phyloP scores from a whole-genome alignment of 2,797 vertebrate genomes.

The Lacerta agilis region DNA sequence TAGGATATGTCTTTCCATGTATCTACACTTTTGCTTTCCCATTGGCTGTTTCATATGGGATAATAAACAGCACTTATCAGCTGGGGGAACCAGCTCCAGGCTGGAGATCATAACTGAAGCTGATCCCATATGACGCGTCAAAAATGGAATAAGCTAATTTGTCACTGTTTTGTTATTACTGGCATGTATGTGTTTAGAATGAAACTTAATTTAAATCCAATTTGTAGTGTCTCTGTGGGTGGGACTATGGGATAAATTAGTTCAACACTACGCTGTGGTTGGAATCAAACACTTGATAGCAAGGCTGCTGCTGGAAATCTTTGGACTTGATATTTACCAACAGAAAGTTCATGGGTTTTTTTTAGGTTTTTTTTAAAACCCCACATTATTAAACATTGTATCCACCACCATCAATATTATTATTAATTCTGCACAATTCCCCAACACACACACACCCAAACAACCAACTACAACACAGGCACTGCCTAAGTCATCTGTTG shows the following conservation, averaged over 20 bases:
- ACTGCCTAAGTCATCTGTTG: constrained; percentile 50
- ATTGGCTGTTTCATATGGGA: constrained; percentile 50
- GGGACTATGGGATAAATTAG: constrained; percentile 67
- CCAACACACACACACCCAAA: not conserved
- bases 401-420: constrained; percentile 1
- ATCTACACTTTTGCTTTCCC: constrained; percentile 35
- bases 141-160: constrained; percentile 72
- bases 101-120: constrained; percentile 45
- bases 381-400: constrained; percentile 41
- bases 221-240: constrained; percentile 74
- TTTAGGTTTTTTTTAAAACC: too few species aligned
- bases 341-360: constrained; percentile 36
- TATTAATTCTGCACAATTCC: constrained; percentile 47
- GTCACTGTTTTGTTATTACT: constrained; percentile 73
- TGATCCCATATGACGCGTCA: constrained; percentile 60
- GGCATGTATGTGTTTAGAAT: constrained; percentile 73
- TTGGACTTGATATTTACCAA: constrained; percentile 60
- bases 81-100: constrained; percentile 57
- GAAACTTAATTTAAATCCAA: constrained; percentile 78
- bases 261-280: constrained; percentile 51
- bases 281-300: constrained; percentile 57
- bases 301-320: constrained; percentile 56
- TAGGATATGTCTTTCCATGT: constrained; percentile 15
- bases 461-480: constrained; percentile 21
- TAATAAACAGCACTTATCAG: not conserved